Evolutionary conservation across 2,888 invertebrate species (phyloP).

Genomic region (Oscheius sp.): DNA sequence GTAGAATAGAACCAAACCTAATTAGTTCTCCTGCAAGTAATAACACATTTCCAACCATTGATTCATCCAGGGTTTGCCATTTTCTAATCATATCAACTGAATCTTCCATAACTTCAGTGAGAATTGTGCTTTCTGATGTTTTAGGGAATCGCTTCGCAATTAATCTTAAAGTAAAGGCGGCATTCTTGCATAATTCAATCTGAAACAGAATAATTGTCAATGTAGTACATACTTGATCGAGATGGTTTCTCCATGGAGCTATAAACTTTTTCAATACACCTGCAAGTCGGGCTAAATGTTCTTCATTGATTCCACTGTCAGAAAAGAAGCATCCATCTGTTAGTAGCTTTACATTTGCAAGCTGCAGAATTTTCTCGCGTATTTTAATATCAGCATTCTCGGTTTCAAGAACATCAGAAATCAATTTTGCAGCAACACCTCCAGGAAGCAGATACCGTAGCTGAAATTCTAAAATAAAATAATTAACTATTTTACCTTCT

Average conservation of each 20-base stretch:
- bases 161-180: slow-evolving; percentile 62
- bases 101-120: slow-evolving; percentile 54
- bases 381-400: slow-evolving; percentile 42
- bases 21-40: slow-evolving; percentile 63
- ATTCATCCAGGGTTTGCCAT: slow-evolving; percentile 60
- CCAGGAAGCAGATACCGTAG: slow-evolving; percentile 78
- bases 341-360: slow-evolving; percentile 84
- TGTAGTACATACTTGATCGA: slow-evolving; percentile 36
- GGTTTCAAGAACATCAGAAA: slow-evolving; percentile 79
- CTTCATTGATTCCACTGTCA: slow-evolving; percentile 55
- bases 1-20: slow-evolving; percentile 27
- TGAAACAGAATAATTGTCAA: slow-evolving; percentile 17
- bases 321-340: slow-evolving; percentile 72
- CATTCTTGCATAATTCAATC: slow-evolving; percentile 61
- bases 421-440: slow-evolving; percentile 82
- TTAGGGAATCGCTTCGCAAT: slow-evolving; percentile 58
- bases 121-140: slow-evolving; percentile 47
- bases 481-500: slow-evolving; percentile 42
- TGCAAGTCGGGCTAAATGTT: slow-evolving; percentile 53
- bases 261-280: slow-evolving; percentile 58
- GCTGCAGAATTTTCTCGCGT: slow-evolving; percentile 81
- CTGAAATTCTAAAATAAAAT: slow-evolving; percentile 45
- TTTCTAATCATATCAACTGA: slow-evolving; percentile 51
- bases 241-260: slow-evolving; percentile 43
- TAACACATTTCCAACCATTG: slow-evolving; percentile 60